phyloP scores from a whole-genome alignment of 2,888 invertebrate species.

The Erannis defoliaria region DNA sequence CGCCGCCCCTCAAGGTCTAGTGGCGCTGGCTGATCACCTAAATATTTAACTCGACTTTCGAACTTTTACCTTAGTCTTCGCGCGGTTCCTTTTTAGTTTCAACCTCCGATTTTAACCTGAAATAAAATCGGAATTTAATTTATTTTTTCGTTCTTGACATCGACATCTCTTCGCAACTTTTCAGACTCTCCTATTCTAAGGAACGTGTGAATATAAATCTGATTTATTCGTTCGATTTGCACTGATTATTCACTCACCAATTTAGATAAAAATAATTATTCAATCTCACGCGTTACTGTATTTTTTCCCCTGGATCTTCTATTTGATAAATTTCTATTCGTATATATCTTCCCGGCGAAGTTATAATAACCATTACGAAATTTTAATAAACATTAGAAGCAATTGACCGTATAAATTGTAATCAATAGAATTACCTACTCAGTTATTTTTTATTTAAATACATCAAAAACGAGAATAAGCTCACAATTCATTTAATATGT shows the following conservation, averaged over 20 bases:
- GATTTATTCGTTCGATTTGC: background rate
- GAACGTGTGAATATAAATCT: background rate
- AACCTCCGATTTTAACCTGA: conserved; percentile 76
- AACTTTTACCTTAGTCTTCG: conserved; percentile 66
- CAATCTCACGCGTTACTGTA: background rate
- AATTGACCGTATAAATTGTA: conserved; percentile 20
- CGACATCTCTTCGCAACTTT: background rate
- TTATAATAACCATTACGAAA: background rate
- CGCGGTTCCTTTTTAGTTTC: conserved; percentile 61
- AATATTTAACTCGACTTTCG: conserved; percentile 11
- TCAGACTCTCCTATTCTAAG: background rate
- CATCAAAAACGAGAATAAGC: conserved; percentile 54
- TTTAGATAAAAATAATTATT: background rate
- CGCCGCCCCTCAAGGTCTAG: conserved; percentile 4
- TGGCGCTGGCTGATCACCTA: conserved; percentile 2
- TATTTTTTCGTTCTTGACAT: conserved; percentile 45
- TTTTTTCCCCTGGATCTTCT: background rate
- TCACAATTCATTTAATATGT: conserved; percentile 44
- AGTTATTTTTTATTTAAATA: conserved; percentile 32
- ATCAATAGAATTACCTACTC: conserved; percentile 25
- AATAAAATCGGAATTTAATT: conserved; percentile 72
- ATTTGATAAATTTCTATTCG: conserved; percentile 5
- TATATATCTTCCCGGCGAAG: background rate
- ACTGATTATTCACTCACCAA: background rate
- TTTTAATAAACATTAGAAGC: background rate